Evolutionary conservation across 2,888 invertebrate genomes (phyloP), one percentile per base, ranked within the genome.

Genomic region (Dugesia japonica): DNA sequence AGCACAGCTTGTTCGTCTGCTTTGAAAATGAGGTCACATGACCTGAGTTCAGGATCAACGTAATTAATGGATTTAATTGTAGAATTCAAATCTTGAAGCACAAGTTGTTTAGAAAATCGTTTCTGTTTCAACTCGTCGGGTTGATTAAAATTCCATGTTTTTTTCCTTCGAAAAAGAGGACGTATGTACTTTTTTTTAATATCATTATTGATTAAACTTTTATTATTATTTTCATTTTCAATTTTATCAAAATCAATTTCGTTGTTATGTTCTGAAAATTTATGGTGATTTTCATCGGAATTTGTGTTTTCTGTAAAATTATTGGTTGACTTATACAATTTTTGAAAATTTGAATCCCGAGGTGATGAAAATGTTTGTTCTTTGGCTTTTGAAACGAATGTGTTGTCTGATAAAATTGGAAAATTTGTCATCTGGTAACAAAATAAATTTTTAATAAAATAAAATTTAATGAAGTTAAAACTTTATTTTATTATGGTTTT

Each of bases 21-120:
- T 56, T 56, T 4, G n/a, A 56, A 56, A 56, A 56, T 56, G 17
- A 56, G 56, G 17, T 56, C 56, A n/a, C 56, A 56, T 7, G 56
- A 56, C 56, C 56, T n/a, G n/a, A 56, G 56, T 56, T 56, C 56
- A 13, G 56, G 56, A n/a, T 56, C 56, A 56, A 56, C 56, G 17
- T 56, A 56, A 56, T 56, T 56, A 13, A 38, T 38, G 17, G 17
- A 38, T 38, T 38, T 38, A n/a, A 56, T 20, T 56, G 56, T 20
- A 56, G 56, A 56, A 56, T n/a, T 56, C 17, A 23, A 20, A 23
- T 56, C n/a, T 56, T 4, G 9, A 4, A 56, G 56, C 9, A 13
- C 1, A n/a, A 56, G 23, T 56, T 56, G 56, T 56, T 56, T 56
- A n/a, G 56, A 56, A 56, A 56, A 56, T 56, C 56, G 4, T 56